These are phyloP conservation scores for Phrynosoma blainvillii DNA, from an alignment of 2,113 vertebrate species.

Conservation along the genomic window DNA sequence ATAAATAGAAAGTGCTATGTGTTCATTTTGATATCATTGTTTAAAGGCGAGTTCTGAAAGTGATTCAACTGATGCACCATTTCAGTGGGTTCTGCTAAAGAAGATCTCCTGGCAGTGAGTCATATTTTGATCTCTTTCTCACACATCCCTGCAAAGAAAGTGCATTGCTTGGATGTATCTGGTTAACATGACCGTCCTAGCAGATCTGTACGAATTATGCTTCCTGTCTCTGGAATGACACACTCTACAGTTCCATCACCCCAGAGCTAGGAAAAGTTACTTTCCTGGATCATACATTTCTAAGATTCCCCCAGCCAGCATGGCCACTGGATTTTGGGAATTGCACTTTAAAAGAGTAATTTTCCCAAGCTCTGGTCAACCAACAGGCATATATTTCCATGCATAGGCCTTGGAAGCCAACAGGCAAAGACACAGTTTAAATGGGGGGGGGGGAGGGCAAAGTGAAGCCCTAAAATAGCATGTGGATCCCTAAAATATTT, in stretches of 20 bases:
- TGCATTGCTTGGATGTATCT: not conserved
- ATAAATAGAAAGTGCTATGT: not conserved
- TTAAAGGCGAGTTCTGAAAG: not conserved
- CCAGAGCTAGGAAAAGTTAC: no score
- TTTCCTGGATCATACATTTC: no score
- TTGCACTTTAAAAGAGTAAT: no score
- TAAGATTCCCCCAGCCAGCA: no score
- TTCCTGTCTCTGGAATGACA: not conserved
- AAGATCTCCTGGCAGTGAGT: not conserved
- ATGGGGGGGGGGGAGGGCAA: no score
- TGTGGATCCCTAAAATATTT: no score
- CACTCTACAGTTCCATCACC: not conserved
- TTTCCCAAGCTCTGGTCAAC: no score
- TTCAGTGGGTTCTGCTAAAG: not conserved
- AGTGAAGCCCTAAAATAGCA: no score
- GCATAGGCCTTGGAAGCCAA: not conserved
- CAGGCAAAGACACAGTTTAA: not conserved
- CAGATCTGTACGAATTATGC: not conserved
- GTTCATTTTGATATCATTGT: not conserved
- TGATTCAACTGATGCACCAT: not conserved
- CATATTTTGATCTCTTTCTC: not conserved
- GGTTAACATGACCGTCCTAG: not conserved
- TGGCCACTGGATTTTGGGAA: no score
- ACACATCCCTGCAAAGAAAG: not conserved
- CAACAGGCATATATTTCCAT: not conserved